Evolutionary conservation across 2,888 invertebrate genomes (phyloP).

Genomic region (Liodrosophila aerea): DNA sequence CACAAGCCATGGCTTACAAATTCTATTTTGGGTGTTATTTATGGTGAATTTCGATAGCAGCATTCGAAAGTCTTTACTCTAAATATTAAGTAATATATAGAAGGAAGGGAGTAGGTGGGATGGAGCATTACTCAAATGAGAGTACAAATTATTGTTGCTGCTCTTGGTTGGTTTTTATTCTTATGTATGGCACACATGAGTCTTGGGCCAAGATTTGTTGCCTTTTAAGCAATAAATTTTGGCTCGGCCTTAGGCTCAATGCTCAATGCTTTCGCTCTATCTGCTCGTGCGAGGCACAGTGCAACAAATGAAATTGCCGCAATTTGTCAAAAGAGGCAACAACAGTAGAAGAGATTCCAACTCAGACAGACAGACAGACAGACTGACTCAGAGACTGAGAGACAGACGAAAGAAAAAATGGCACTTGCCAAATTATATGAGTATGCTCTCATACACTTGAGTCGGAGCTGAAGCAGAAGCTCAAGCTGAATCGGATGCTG

Average conservation of each 20-base stretch:
- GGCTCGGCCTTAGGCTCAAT: constrained; percentile 37
- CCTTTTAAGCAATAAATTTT: constrained; percentile 46
- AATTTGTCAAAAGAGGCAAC: constrained; percentile 52
- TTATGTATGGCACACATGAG: constrained; percentile 35
- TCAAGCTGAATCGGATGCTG: neutral
- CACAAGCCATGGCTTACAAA: no score
- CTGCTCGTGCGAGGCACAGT: constrained; percentile 13
- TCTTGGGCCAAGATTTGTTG: constrained; percentile 41
- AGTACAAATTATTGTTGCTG: constrained; percentile 27
- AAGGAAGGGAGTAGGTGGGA: neutral
- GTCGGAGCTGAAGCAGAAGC: no score
- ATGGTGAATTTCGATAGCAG: neutral
- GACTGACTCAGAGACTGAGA: neutral
- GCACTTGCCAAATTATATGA: constrained; percentile 53
- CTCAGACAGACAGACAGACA: constrained; percentile 1
- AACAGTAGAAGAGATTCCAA: constrained; percentile 1
- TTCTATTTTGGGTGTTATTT: no score
- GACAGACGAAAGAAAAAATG: constrained; percentile 13
- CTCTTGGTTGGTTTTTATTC: no score
- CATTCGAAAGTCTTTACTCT: neutral
- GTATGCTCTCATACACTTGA: constrained; percentile 21
- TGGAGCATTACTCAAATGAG: constrained; percentile 23
- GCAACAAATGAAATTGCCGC: constrained; percentile 57
- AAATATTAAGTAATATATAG: constrained; percentile 1
- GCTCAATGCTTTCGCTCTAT: neutral